Evolutionary conservation across 2,113 vertebrate species (phyloP), one percentile per base, ranked within the genome.

Genomic region (Desmodus rotundus): DNA sequence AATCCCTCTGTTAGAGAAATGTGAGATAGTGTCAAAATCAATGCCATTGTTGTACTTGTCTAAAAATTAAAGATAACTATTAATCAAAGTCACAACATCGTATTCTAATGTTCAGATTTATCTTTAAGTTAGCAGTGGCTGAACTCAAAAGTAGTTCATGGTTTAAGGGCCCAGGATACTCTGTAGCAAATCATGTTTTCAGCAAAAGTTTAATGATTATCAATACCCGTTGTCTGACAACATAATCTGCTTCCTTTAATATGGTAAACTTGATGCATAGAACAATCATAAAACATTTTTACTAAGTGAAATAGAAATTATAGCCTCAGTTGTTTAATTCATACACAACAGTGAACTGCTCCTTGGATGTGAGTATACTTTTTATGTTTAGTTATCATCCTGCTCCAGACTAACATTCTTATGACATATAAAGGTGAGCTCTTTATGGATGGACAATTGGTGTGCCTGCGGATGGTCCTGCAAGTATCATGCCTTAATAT

Each of bases 81-180:
- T 56, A 65, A 45, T 38, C 14, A 72, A 45, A 93, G 3, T 87
- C 45, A 85, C 13, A 83, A 4, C 19, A 63, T 78, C 76, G 31
- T 63, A 24, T 82, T 65, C 28, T 80, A 65, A 61, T 72, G 11
- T 45, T 78, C 54, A 88, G 52, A 73, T 85, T 92, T 89, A 36
- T 86, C 52, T 93, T 96, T 81, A 95, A 96, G 73, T 72, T 94
- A 83, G 45, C 24, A 94, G 31, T 45, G 14, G 4, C 38, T 92
- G 9, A 89, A 90, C 38, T 96, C 36, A 77, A 28, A 94, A 85
- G 24, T 86, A 93, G 87, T 68, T 88, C 33, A 52, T 38, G 86
- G 2, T n/a, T 70, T 63, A 61, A 88, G 70, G 28, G 26, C 14
- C 45, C 4, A 67, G 84, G 36, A 68, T 63, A 85, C 13, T 77